Evolutionary conservation across 2,888 invertebrate species (phyloP).

Genomic region (Sinohyriopsis cumingii): DNA sequence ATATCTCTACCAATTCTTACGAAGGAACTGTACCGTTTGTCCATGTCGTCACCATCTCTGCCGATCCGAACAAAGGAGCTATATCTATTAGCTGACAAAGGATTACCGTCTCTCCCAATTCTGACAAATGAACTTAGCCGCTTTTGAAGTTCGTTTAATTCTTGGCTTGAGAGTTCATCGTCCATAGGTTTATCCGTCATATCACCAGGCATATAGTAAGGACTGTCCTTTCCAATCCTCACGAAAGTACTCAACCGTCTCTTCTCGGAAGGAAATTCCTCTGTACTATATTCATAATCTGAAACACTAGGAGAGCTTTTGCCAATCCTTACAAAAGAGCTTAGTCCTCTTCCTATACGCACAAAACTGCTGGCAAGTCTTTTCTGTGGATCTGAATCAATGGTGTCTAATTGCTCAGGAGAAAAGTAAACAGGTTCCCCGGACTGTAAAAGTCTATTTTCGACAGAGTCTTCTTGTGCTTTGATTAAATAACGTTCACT

Average conservation of each 20-base stretch:
- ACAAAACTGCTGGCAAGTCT: constrained; percentile 31
- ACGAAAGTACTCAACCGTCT: constrained; percentile 33
- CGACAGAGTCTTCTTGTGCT: too few relatives aligned
- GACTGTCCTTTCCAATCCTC: constrained; percentile 34
- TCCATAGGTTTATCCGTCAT: constrained; percentile 6
- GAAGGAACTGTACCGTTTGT: constrained; percentile 25
- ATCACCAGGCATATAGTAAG: constrained; percentile 8
- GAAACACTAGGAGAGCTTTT: constrained; percentile 1
- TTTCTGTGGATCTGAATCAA: constrained; percentile 8
- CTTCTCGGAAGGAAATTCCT: constrained; percentile 7
- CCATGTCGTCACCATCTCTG: constrained; percentile 2
- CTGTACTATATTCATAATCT: neutral
- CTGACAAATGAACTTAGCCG: constrained; percentile 18
- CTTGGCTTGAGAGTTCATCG: constrained; percentile 7
- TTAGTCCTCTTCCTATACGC: constrained; percentile 36
- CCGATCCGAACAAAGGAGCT: neutral
- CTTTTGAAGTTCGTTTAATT: constrained; percentile 5
- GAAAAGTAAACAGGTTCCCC: too few relatives aligned
- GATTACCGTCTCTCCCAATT: constrained; percentile 12
- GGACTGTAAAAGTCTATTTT: too few relatives aligned
- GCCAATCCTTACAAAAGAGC: constrained; percentile 21
- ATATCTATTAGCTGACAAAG: constrained; percentile 7
- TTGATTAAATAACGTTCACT: too few relatives aligned
- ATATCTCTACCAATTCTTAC: constrained; percentile 24
- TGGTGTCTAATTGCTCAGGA: too few relatives aligned